phyloP scores from a whole-genome alignment of 53 echinoderm and acorn worm species.

The Arbacia lixula region DNA sequence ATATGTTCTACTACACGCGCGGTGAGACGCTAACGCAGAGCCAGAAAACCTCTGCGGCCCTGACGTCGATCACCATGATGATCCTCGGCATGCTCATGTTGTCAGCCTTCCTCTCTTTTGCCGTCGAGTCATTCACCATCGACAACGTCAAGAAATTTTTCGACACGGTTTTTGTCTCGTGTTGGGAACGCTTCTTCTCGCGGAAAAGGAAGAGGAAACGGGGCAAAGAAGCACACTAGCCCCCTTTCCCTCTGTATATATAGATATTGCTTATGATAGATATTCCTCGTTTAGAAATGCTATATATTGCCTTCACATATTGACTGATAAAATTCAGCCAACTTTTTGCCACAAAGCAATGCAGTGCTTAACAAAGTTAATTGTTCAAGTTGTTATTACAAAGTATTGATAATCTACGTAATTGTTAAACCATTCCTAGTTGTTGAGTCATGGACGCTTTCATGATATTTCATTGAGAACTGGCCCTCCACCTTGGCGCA shows the following conservation, averaged over 20 bases:
- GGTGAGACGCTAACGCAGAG: neutral
- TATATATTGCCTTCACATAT: neutral
- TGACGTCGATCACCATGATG: constrained; percentile 36
- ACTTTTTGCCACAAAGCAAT: neutral
- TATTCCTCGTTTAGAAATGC: too few relatives aligned
- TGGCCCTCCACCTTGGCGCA: too few relatives aligned
- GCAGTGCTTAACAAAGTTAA: neutral
- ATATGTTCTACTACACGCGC: constrained; percentile 32
- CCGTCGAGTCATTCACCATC: constrained; percentile 41
- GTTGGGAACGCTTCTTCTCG: constrained; percentile 33
- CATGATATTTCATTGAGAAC: too few relatives aligned
- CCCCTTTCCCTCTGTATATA: neutral
- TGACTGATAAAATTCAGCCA: neutral
- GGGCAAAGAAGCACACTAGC: neutral
- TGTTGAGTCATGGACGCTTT: too few relatives aligned
- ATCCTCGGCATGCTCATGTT: constrained; percentile 40
- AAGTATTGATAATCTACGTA: neutral
- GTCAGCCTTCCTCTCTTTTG: constrained; percentile 38
- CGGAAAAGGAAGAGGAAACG: constrained; percentile 45
- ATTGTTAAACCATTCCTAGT: neutral
- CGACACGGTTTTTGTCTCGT: constrained; percentile 14
- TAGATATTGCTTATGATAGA: neutral
- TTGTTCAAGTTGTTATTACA: neutral
- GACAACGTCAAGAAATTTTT: constrained; percentile 20
- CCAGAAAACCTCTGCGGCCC: neutral